Evolutionary conservation across 2,797 vertebrate genomes (phyloP).

Genomic region (Pampus argenteus): DNA sequence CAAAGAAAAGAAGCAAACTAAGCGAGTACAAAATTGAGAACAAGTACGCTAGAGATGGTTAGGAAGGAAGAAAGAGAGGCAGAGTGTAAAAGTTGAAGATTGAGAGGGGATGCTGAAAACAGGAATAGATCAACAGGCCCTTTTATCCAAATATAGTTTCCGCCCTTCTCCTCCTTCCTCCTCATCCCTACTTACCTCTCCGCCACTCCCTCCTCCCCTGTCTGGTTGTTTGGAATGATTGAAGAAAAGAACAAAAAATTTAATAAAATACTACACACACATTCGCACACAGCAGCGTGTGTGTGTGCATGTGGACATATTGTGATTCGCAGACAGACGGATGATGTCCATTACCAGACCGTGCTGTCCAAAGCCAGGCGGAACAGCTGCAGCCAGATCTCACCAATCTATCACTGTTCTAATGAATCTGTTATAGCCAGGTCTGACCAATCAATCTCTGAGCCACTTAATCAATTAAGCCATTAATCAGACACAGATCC

Average conservation of each 20-base stretch:
- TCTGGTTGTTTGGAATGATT: constrained; percentile 65
- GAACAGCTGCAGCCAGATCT: constrained; percentile 76
- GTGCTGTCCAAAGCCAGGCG: constrained; percentile 62
- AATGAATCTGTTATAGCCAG: constrained; percentile 77
- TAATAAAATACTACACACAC: constrained; percentile 1
- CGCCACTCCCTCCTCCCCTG: constrained; percentile 35
- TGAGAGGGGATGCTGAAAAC: constrained; percentile 71
- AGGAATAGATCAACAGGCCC: constrained; percentile 78
- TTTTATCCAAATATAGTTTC: constrained; percentile 78
- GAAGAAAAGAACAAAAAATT: constrained; percentile 46
- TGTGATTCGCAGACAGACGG: constrained; percentile 67
- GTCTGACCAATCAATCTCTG: constrained; percentile 71
- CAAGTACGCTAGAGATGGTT: constrained; percentile 61
- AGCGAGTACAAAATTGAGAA: constrained; percentile 51
- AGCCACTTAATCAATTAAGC: constrained; percentile 72
- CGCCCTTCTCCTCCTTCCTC: constrained; percentile 55
- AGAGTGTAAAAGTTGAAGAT: constrained; percentile 69
- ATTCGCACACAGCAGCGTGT: constrained; percentile 9
- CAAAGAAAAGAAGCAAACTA: constrained; percentile 26
- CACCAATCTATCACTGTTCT: constrained; percentile 75
- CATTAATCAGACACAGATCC: constrained; percentile 69
- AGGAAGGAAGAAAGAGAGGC: constrained; percentile 54
- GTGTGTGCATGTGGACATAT: constrained; percentile 41
- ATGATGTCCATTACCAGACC: constrained; percentile 72
- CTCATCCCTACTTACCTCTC: constrained; percentile 59